Percentiles rank a stretch among this genome's conserved stretches.
phyloP scores from a whole-genome alignment of 2,888 invertebrate genomes.

The Drosophila longiperda region DNA sequence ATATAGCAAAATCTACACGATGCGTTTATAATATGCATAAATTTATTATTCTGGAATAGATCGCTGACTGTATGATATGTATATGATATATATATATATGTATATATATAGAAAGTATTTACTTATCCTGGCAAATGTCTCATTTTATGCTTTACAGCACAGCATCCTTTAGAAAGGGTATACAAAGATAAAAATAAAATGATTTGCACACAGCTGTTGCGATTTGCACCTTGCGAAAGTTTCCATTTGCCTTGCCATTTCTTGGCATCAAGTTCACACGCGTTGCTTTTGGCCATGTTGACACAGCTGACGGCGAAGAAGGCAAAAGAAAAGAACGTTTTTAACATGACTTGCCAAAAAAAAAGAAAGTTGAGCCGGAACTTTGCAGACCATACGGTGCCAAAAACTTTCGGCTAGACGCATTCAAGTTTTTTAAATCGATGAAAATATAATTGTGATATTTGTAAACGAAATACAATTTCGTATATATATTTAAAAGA shows the following conservation, averaged over 20 bases:
- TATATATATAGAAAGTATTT: not conserved
- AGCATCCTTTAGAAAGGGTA: conserved; percentile 3
- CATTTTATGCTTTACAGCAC: not conserved
- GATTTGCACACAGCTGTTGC: conserved; percentile 48
- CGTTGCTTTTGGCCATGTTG: conserved; percentile 48
- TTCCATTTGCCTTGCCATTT: conserved; percentile 43
- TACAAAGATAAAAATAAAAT: not conserved
- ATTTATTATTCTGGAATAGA: not conserved
- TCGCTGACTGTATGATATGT: not conserved
- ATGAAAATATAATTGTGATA: not conserved
- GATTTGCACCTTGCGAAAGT: conserved; percentile 60
- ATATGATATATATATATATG: not conserved
- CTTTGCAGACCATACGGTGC: conserved; percentile 32
- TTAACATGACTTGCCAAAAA: conserved; percentile 42
- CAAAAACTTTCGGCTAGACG: conserved; percentile 32
- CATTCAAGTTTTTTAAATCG: conserved; percentile 1
- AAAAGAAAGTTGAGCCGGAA: conserved; percentile 32
- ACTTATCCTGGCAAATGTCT: not conserved
- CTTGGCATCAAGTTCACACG: conserved; percentile 56
- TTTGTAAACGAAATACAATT: not conserved
- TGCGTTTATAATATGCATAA: not conserved
- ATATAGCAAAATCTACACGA: not conserved
- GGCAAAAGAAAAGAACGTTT: conserved; percentile 14
- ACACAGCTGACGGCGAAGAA: conserved; percentile 54
- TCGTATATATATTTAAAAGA: not conserved